phyloP scores from a whole-genome alignment of 2,113 vertebrate genomes.

The Saimiri boliviensis region DNA sequence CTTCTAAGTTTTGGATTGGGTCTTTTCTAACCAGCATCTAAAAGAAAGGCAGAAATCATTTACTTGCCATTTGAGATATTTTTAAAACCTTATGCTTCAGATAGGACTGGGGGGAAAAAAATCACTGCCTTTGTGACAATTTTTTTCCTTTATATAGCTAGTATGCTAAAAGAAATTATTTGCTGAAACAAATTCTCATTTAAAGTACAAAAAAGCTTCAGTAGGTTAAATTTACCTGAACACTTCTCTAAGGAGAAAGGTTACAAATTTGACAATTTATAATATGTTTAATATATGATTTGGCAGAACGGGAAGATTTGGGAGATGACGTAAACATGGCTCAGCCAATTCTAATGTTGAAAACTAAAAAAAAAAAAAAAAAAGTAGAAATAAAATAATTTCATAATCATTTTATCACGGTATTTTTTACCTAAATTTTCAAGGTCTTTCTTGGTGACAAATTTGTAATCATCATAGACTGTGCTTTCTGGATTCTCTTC shows the following conservation, averaged over 20 bases:
- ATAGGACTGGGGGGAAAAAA: neutral
- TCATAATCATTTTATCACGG: neutral
- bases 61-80: neutral
- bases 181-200: neutral
- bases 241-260: neutral
- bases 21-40: neutral
- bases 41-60: neutral
- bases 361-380: neutral
- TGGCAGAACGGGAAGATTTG: neutral
- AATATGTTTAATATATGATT: neutral
- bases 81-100: neutral
- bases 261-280: neutral
- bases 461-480: constrained; percentile 99
- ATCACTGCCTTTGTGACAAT: neutral
- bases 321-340: neutral
- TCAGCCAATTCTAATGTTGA: neutral
- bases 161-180: neutral
- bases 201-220: neutral
- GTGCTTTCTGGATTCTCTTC: constrained; percentile 98
- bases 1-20: neutral
- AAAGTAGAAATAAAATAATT: neutral
- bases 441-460: constrained; percentile 96
- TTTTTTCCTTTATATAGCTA: neutral
- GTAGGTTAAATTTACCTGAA: neutral
- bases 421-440: constrained; percentile 93